Evolutionary conservation across 2,797 vertebrate genomes (phyloP), one percentile per base, ranked within the genome.

Genomic region (Menidia menidia): DNA sequence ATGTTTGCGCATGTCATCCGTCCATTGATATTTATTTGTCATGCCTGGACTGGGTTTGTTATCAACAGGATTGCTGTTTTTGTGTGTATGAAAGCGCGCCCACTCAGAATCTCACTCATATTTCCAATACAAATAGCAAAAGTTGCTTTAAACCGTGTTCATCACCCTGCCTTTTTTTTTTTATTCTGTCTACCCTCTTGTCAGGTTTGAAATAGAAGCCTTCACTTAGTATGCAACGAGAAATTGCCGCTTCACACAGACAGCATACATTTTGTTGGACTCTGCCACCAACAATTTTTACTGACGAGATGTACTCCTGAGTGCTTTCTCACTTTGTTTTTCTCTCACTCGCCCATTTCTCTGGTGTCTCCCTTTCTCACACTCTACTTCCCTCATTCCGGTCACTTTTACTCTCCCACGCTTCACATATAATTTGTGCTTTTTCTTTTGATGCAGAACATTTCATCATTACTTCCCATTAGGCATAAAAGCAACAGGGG

Each of bases 401-500:
- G 69, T 82, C 74, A 68, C 75, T 82, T 85, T 80, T 61, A 66
- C 77, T 81, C 84, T 81, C 82, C 84, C 80, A 85, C 82, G 61
- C 82, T 82, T 82, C 82, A 69, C 84, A 82, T 78, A 81, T 86
- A 73, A 81, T 86, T 80, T 82, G 58, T 72, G 62, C 60, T 68
- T 77, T 77, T 75, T 83, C 78, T 79, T 87, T 85, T 82, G 77
- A 84, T 73, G 69, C 64, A 47, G 64, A 78, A 75, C 65, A 80
- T 89, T 91, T 89, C 78, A 78, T 86, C 84, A 84, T 85, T 73
- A 83, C 77, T 83, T 76, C 57, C 84, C 81, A 88, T 89, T 85
- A 91, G 60, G 55, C 64, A 47, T 84, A 87, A 89, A 82, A 78
- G 76, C 81, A 74, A 60, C 72, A 41, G 57, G 60, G 62, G 45